These are phyloP conservation scores for Amyelois transitella DNA, from an alignment of 1,140 invertebrate genomes.

Conservation along the genomic window DNA sequence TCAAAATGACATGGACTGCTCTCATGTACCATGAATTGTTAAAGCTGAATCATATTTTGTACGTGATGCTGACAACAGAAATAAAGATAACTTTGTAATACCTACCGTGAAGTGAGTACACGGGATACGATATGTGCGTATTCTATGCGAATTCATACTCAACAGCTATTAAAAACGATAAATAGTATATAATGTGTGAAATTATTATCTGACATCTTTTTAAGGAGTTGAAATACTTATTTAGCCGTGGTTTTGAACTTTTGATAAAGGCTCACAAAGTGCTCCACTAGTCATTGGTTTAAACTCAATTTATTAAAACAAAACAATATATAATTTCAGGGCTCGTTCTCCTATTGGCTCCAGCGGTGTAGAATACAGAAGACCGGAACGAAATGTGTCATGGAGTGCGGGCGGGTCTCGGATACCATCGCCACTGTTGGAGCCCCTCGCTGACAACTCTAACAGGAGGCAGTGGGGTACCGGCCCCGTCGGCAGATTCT, in stretches of 20 bases:
- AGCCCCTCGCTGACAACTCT: constrained; percentile 86
- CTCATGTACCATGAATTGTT: neutral
- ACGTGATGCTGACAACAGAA: no score
- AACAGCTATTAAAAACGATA: no score
- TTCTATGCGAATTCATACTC: no score
- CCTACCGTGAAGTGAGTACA: no score
- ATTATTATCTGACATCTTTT: no score
- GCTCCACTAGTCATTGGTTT: no score
- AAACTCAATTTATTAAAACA: neutral
- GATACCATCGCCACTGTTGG: constrained; percentile 80
- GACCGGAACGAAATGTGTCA: constrained; percentile 55
- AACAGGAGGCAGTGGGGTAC: constrained; percentile 88
- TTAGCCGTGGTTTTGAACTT: no score
- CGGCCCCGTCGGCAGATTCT: constrained; percentile 87
- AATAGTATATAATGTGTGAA: no score
- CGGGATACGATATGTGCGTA: no score
- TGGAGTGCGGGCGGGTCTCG: constrained; percentile 76
- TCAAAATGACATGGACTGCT: neutral
- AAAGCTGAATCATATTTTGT: neutral
- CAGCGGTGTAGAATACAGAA: constrained; percentile 48
- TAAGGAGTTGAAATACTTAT: no score
- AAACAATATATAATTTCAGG: constrained; percentile 26
- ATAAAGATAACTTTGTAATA: no score
- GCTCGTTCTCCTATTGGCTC: constrained; percentile 53
- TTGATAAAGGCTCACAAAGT: no score